Percentiles rank a stretch among this genome's conserved stretches.
phyloP scores from a whole-genome alignment of 2,888 invertebrate species.

The Ceraclea dissimilis region DNA sequence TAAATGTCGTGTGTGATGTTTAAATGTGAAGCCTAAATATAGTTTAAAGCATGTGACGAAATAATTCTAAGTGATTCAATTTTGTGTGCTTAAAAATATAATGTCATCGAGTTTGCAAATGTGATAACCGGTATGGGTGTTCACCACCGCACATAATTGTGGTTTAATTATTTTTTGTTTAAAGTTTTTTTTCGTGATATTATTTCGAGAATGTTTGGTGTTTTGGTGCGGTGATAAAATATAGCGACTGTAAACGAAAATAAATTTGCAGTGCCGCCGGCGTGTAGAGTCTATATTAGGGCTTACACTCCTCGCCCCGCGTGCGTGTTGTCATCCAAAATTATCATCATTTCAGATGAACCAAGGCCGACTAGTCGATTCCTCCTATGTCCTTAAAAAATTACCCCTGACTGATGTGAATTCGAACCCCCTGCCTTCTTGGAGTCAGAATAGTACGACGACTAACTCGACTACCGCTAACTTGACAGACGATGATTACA shows the following conservation, averaged over 20 bases:
- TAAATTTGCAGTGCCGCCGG: slow-evolving; percentile 12
- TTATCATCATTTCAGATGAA: slow-evolving; percentile 18
- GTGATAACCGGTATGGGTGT: neutral
- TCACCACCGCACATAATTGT: too few species aligned
- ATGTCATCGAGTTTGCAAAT: neutral
- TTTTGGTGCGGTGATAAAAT: neutral
- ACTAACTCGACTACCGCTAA: neutral
- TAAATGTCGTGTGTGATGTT: neutral
- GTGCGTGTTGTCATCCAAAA: slow-evolving; percentile 3
- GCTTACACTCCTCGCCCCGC: slow-evolving; percentile 10
- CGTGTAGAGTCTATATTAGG: slow-evolving; percentile 12
- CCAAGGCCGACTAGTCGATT: slow-evolving; percentile 15
- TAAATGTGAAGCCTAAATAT: neutral
- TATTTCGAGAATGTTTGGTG: slow-evolving; percentile 4
- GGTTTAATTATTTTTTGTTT: neutral
- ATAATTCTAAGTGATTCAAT: neutral
- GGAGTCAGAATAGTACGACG: neutral
- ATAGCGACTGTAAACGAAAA: slow-evolving; percentile 15
- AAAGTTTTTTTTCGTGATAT: neutral
- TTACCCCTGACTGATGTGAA: slow-evolving; percentile 10
- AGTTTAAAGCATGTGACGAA: neutral
- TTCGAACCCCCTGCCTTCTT: slow-evolving; percentile 5
- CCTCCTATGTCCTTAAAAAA: slow-evolving; percentile 10
- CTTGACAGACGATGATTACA: neutral
- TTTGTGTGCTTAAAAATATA: too few species aligned